Evolutionary conservation across 2,113 vertebrate species (phyloP).

Genomic region (Marcusenius ussheri): DNA sequence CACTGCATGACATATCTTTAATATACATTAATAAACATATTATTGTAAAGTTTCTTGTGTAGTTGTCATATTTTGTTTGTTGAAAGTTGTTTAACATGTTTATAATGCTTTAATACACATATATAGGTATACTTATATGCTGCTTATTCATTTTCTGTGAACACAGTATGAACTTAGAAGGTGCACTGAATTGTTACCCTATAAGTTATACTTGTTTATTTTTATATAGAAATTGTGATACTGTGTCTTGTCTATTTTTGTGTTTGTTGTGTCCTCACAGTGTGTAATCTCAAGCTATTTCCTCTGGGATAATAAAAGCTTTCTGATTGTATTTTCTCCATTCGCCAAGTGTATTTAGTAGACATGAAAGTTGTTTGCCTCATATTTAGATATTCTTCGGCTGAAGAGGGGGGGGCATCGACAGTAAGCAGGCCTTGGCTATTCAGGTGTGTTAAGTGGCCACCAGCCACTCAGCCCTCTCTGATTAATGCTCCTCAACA

Average conservation of each 20-base stretch:
- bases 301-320: not conserved
- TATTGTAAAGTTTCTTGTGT: too few relatives aligned
- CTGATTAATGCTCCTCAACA: not conserved
- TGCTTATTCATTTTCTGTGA: too few relatives aligned
- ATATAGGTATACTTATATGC: too few relatives aligned
- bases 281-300: not conserved
- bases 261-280: not conserved
- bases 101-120: too few relatives aligned
- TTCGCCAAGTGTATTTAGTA: not conserved
- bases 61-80: too few relatives aligned
- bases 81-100: too few relatives aligned
- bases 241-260: not conserved
- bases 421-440: not conserved
- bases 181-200: too few relatives aligned
- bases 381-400: not conserved
- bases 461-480: not conserved
- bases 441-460: not conserved
- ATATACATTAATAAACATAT: too few relatives aligned
- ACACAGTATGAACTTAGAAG: too few relatives aligned
- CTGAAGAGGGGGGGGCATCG: not conserved
- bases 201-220: not conserved
- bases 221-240: not conserved
- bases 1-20: too few relatives aligned
- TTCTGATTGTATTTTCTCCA: not conserved
- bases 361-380: not conserved